phyloP scores from a whole-genome alignment of 1,140 invertebrate genomes.

The Tenebrio molitor region DNA sequence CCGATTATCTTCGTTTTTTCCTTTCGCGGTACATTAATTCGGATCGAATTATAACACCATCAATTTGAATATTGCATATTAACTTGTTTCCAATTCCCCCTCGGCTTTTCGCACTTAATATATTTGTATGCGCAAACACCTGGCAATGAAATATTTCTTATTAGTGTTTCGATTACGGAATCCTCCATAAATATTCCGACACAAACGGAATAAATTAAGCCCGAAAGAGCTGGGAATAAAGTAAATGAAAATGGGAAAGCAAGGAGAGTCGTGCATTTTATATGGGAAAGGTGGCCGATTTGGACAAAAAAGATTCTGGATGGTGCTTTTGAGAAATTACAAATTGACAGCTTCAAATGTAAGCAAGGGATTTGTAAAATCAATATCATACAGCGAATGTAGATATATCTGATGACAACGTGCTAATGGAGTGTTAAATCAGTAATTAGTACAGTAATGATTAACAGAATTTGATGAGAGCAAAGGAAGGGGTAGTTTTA shows the following conservation, averaged over 20 bases:
- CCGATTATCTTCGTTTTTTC: background rate
- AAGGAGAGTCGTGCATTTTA: too few relatives aligned
- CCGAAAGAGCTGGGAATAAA: conserved; percentile 2
- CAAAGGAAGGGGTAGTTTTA: too few relatives aligned
- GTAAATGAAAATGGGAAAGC: background rate
- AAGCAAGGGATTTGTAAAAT: too few relatives aligned
- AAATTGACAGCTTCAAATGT: too few relatives aligned
- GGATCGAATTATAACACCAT: background rate
- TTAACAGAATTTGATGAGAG: too few relatives aligned
- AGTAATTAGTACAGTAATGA: too few relatives aligned
- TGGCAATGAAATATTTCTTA: conserved; percentile 4
- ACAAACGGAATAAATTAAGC: conserved; percentile 41
- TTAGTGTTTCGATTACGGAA: conserved; percentile 19
- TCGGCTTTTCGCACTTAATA: conserved; percentile 3
- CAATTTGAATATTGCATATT: background rate
- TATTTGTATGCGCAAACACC: background rate
- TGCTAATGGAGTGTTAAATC: too few relatives aligned
- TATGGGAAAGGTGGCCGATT: too few relatives aligned
- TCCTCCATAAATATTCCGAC: conserved; percentile 38
- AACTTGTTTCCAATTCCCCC: background rate
- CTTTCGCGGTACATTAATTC: background rate
- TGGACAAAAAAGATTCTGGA: too few relatives aligned
- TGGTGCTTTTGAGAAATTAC: too few relatives aligned
- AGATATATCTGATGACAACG: too few relatives aligned
- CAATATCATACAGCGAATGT: too few relatives aligned